Evolutionary conservation across 2,797 vertebrate genomes (phyloP), one percentile per base, ranked within the genome.

Genomic region (Australoheros facetus): DNA sequence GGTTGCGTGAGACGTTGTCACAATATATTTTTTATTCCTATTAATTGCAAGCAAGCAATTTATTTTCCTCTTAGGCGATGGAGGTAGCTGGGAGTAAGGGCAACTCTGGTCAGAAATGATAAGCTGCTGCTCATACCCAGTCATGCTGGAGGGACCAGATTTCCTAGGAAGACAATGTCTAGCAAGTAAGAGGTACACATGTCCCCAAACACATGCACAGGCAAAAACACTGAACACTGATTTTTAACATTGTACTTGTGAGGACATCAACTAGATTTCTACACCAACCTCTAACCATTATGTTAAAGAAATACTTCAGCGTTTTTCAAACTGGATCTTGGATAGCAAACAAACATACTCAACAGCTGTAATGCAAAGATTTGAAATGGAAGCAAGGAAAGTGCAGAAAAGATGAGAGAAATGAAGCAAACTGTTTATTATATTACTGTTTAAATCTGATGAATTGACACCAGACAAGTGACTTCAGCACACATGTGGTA

Each of bases 41-140:
- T 98, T 98, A 98, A 98, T 96, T 96, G 96, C 96, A 95, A 94
- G 95, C 94, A 95, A 95, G 96, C 96, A 97, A 97, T 98, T 98
- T 97, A 97, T 97, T 98, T 97, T 97, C 95, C 97, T 99, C 97
- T 97, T 91, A 94, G 97, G 97, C 97, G 93, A 96, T 89, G 93
- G 95, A 97, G 95, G 96, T 95, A 93, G 92, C 81, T 81, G 80
- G 45, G 77, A 89, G 88, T 62, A 88, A 87, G 87, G 95, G 94
- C 90, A 95, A 95, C 96, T 97, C 97, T 98, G 97, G 95, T 89
- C 85, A 88, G 88, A 94, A 96, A 97, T 97, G 98, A 98, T 99
- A 99, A 98, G 97, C 94, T 87, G 78, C 92, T 87, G 94, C 94
- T 93, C 92, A 94, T 95, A 95, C 93, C 87, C 92, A 90, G 90